Base-by-base conservation (phyloP, 2,888 invertebrate genomes). In the Synergus gifuensis region DNA sequence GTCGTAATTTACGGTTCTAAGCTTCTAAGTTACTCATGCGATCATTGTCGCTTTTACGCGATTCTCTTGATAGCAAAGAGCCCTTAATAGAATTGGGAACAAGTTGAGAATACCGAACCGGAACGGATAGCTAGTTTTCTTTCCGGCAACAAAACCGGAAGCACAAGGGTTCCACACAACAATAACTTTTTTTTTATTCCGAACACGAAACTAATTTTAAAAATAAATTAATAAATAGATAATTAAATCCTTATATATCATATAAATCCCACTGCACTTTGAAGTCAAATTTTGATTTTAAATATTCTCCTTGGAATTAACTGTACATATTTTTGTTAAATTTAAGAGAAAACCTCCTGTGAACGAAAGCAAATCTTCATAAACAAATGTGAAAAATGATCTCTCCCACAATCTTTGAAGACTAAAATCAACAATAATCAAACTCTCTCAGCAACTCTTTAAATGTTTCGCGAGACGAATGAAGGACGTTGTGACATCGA, bases 401-500 rank as follows among this genome's bases (percentile, higher is more conserved):
- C n/a, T n/a, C n/a, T n/a, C 12, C n/a, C n/a, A 11, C 60, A 11
- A 60, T 22, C 60, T 60, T 54, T n/a, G 11, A 8, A 58, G 22
- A 58, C n/a, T 8, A 18, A 1, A 58, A 22, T 60, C 22, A 22
- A 22, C 22, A 36, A 60, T 22, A 69, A 69, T 49, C 1, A 54
- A 73, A 11, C 5, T 73, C 36, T 54, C 11, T 18, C 44, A 18
- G 18, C 4, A 12, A 22, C 18, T 44, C 44, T 73, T 54, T 3
- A 54, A 76, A 54, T 63, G 22, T 76, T 76, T 40, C 49, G 44
- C 60, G 79, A 73, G 46, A 58, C 60, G 40, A 49, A 12, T 36
- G 79, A 81, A 81, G 81, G 81, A 79, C 81, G 67, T 79, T 76
- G 78, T 78, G 69, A 79, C 78, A 79, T 81, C 81, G 81, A 81